Evolutionary conservation across 2,113 vertebrate species (phyloP), one percentile per base, ranked within the genome.

Genomic region (Ctenodactylus gundi): DNA sequence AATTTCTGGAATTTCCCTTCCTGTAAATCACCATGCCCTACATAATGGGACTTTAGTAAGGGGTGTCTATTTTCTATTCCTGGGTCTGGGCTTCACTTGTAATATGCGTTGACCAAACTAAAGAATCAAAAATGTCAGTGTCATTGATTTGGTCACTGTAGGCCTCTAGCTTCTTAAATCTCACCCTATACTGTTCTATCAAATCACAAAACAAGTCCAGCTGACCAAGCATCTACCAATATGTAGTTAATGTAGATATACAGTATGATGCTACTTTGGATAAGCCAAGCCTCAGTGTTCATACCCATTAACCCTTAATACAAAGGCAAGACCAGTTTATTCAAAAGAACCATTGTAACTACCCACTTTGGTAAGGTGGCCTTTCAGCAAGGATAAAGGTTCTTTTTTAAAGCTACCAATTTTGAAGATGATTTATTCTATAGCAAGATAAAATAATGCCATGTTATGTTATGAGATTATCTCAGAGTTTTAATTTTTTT

Each of bases 401-500:
- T 83, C 20, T 55, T 27, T 36, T 90, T 55, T 49, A 90, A 9
- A 85, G 11, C 3, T 23, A 60, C 23, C 13, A 60, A 3, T 55
- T 80, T 76, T 4, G 0, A 6, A 0, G 12, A 5, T 90, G 15
- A 3, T 41, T 80, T 81, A 20, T 85, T 72, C 67, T 21, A 6
- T 4, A 73, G 9, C 53, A 85, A 41, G 53, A 72, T 9, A 20
- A 58, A 64, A 55, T 62, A n/a, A 86, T 53, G 49, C 0, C n/a
- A 0, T 11, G 49, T 58, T 4, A 25, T 36, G 20, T 0, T 75
- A 60, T 27, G 20, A 51, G 75, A 53, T 55, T 83, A 3, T 68
- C 34, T 88, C 29, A 75, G 11, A 53, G 14, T 15, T 88, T 88
- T 78, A 78, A 87, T 5, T 2, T 80, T 83, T 49, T 53, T 95